Conservation (phyloP, 2,797 vertebrate species). For the Alauda arvensis region DNA sequence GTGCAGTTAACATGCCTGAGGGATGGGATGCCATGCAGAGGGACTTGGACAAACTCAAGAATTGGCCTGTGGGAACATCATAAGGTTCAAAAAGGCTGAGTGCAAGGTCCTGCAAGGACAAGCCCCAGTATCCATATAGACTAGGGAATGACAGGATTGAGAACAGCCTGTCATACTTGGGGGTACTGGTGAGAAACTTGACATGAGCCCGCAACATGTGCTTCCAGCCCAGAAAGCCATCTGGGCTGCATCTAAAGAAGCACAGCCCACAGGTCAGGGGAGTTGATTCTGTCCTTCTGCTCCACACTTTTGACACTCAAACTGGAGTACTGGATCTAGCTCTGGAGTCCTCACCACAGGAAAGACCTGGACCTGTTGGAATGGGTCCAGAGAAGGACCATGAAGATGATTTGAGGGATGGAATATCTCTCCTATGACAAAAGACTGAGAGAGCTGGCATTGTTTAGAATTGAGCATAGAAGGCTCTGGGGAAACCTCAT, state of each 20-base stretch:
- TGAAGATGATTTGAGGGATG: not conserved
- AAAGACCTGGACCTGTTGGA: not conserved
- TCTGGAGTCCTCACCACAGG: not conserved
- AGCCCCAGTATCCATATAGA: accelerated
- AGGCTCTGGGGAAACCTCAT: not conserved
- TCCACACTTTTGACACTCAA: not conserved
- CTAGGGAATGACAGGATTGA: not conserved
- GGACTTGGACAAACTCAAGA: accelerated
- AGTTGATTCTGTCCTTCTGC: not conserved
- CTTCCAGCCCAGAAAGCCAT: not conserved
- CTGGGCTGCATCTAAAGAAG: not conserved
- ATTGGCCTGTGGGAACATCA: not conserved
- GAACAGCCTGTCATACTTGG: not conserved
- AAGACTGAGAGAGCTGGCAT: not conserved
- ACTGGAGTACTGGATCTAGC: not conserved
- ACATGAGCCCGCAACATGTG: accelerated
- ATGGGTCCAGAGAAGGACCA: not conserved
- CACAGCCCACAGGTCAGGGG: accelerated
- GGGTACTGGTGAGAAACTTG: not conserved
- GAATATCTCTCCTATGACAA: not conserved
- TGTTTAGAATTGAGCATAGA: not conserved
- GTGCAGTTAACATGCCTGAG: accelerated
- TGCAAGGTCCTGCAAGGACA: not conserved
- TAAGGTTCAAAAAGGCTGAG: not conserved
- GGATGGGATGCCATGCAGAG: too few relatives aligned